A percentile compares a stretch with the other conserved stretches of the same genome.
These are phyloP conservation scores for Sinocyclocheilus anshuiensis DNA, from an alignment of 2,113 vertebrate species.

Conservation along the genomic window DNA sequence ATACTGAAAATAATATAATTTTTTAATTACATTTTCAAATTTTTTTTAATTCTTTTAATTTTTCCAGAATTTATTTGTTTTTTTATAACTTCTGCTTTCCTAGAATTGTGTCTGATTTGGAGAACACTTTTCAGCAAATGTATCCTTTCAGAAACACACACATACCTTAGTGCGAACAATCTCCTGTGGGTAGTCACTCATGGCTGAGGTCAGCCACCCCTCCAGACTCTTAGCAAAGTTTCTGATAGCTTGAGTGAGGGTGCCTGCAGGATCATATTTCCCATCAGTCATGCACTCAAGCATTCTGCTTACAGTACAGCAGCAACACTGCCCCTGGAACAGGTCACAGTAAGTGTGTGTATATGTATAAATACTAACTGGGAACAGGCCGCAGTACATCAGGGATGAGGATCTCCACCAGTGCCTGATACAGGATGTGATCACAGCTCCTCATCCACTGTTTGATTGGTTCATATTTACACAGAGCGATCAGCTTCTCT, in stretches of 20 bases:
- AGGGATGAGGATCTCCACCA: conserved; percentile 96
- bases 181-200: conserved; percentile 91
- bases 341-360: background rate
- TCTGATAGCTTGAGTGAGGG: conserved; percentile 93
- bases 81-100: background rate
- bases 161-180: conserved; percentile 92
- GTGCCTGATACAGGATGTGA: conserved; percentile 95
- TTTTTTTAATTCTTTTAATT: too few relatives aligned
- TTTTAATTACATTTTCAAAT: background rate
- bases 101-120: background rate
- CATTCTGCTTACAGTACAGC: background rate
- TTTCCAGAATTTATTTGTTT: background rate
- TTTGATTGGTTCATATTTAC: conserved; percentile 88
- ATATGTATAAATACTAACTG: conserved; percentile 78
- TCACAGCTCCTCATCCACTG: conserved; percentile 97
- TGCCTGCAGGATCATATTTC: conserved; percentile 75
- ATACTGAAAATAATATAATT: background rate
- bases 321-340: background rate
- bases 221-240: conserved; percentile 99
- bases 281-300: conserved; percentile 18
- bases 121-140: background rate
- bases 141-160: background rate
- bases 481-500: conserved; percentile 89
- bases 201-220: conserved; percentile 92
- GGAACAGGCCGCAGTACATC: conserved; percentile 95